These are phyloP conservation scores for Dendropsophus ebraccatus DNA, from an alignment of 2,113 vertebrate genomes.

Conservation along the genomic window DNA sequence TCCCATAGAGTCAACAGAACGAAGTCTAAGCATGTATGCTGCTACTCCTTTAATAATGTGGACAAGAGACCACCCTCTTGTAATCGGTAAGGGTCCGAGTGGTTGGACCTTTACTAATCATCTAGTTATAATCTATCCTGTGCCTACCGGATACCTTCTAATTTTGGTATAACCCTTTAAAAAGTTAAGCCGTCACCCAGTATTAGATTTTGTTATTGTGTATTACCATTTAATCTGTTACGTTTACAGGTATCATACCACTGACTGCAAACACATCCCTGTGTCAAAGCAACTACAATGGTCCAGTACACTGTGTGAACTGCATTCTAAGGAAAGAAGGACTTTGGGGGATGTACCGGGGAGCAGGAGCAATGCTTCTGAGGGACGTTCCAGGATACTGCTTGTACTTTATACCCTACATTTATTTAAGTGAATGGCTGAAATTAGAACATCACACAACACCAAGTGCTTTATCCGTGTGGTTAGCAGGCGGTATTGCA, in stretches of 20 bases:
- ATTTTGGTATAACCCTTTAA: no score
- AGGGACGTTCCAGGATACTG: conserved; percentile 91
- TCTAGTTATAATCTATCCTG: no score
- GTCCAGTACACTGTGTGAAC: conserved; percentile 88
- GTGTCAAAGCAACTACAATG: conserved; percentile 76
- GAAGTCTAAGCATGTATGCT: no score
- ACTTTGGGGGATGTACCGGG: conserved; percentile 87
- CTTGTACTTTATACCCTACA: conserved; percentile 92
- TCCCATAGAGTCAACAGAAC: no score
- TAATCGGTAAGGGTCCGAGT: no score
- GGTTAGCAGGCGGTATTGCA: conserved; percentile 91
- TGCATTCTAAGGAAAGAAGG: conserved; percentile 85
- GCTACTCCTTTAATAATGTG: no score
- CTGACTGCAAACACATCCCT: conserved; percentile 71
- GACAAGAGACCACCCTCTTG: no score
- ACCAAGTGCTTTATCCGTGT: conserved; percentile 79
- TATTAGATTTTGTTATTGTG: no score
- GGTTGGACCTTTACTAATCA: no score
- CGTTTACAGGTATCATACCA: conserved; percentile 69
- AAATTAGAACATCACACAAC: conserved; percentile 71
- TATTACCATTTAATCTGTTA: background rate
- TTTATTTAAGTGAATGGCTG: conserved; percentile 80
- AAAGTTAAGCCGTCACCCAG: no score
- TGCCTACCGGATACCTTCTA: no score
- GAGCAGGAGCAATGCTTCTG: conserved; percentile 86